These are phyloP conservation scores for Lateolabrax maculatus DNA, from an alignment of 2,797 vertebrate genomes.

Conservation along the genomic window DNA sequence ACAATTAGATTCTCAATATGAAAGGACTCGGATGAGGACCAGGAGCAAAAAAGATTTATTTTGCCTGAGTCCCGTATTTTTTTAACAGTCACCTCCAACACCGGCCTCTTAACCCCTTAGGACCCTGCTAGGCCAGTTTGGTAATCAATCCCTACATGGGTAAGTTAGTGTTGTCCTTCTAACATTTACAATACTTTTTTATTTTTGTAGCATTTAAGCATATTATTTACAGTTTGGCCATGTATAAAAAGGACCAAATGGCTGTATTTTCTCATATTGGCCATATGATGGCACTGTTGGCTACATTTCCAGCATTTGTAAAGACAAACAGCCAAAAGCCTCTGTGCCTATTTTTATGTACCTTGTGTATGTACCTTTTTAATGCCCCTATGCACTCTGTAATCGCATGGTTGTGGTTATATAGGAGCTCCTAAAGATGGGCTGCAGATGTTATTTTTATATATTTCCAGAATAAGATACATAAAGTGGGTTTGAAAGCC, in stretches of 20 bases:
- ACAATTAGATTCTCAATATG: neutral
- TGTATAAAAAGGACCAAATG: neutral
- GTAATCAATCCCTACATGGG: neutral
- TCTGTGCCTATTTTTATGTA: neutral
- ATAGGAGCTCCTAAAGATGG: constrained; percentile 4
- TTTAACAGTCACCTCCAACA: neutral
- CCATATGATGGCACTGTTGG: constrained; percentile 64
- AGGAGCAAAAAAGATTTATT: neutral
- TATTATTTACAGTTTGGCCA: neutral
- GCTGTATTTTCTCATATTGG: neutral
- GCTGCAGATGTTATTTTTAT: constrained; percentile 44
- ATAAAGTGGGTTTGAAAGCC: neutral
- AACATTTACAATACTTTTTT: neutral
- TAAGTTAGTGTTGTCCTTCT: neutral
- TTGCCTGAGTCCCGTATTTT: too few species aligned
- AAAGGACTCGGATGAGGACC: neutral
- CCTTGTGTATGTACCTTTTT: neutral
- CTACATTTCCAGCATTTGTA: neutral
- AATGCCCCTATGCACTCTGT: neutral
- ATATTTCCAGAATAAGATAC: neutral
- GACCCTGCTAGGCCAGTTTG: neutral
- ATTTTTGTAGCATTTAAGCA: neutral
- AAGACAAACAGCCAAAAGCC: neutral
- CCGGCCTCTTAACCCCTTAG: neutral
- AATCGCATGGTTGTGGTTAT: constrained; percentile 21